Percentiles rank a stretch among this genome's conserved stretches.
Conservation (phyloP, 2,888 invertebrate genomes). For the Lochmaea capreae region DNA sequence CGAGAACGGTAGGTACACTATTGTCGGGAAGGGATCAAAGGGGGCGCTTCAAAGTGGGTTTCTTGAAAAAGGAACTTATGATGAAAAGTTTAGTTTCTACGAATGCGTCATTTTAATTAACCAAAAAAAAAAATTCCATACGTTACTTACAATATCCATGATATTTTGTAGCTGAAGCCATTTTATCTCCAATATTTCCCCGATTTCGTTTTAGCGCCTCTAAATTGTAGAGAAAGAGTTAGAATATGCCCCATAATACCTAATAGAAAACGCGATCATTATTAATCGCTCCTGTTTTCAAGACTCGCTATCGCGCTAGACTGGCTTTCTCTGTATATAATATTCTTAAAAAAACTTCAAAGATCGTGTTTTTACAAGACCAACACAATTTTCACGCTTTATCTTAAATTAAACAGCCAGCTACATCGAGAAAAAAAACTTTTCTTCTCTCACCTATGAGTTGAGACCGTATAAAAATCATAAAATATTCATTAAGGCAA, state of each 20-base stretch:
- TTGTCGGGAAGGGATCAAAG: background rate
- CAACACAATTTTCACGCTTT: slow-evolving; percentile 6
- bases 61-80: background rate
- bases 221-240: too few species aligned
- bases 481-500: slow-evolving; percentile 13
- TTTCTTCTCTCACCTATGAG: background rate
- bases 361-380: background rate
- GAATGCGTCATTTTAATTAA: background rate
- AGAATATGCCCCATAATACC: too few species aligned
- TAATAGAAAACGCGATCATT: too few species aligned
- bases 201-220: too few species aligned
- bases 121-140: background rate
- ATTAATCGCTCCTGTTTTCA: too few species aligned
- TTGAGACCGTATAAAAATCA: background rate
- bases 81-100: slow-evolving; percentile 2
- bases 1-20: slow-evolving; percentile 6
- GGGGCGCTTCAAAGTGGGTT: background rate
- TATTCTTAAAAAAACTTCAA: slow-evolving; percentile 2
- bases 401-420: slow-evolving; percentile 5
- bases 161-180: too few species aligned
- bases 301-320: too few species aligned
- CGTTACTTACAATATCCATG: background rate
- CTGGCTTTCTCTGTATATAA: background rate
- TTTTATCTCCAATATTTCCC: too few species aligned
- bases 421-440: background rate